Percentiles rank a stretch among this genome's conserved stretches.
Evolutionary conservation across 2,888 invertebrate species (phyloP).

Genomic region (Drosophila nr. perissopoda): DNA sequence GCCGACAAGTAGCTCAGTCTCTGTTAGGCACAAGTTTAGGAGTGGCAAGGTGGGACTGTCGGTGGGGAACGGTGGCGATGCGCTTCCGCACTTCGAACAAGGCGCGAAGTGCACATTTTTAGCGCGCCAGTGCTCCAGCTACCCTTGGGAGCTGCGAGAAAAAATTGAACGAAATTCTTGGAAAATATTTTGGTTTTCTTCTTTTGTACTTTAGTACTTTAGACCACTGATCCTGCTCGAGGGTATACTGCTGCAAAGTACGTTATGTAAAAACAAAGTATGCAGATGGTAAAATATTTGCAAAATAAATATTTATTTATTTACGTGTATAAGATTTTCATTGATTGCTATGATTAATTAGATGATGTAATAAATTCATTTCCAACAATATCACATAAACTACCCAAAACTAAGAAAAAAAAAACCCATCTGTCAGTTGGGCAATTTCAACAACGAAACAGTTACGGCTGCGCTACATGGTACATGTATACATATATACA

Average conservation of each 20-base stretch:
- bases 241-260: not conserved
- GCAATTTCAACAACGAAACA: constrained; percentile 49
- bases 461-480: not conserved
- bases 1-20: constrained; percentile 20
- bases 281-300: not conserved
- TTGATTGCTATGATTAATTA: constrained; percentile 21
- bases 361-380: constrained; percentile 25
- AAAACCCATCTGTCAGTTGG: constrained; percentile 33
- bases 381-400: constrained; percentile 16
- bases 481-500: not conserved
- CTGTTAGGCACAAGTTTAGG: not conserved
- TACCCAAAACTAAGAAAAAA: constrained; percentile 28
- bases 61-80: constrained; percentile 33
- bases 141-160: constrained; percentile 7
- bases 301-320: not conserved
- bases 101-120: constrained; percentile 63
- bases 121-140: constrained; percentile 9
- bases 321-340: not conserved
- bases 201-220: constrained; percentile 16
- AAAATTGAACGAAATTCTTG: constrained; percentile 48
- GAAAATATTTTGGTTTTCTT: constrained; percentile 37
- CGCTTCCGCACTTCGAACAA: constrained; percentile 37
- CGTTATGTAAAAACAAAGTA: not conserved
- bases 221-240: not conserved
- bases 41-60: not conserved